These are phyloP conservation scores for Frankliniella intonsa DNA, from an alignment of 2,888 invertebrate species.

Conservation along the genomic window DNA sequence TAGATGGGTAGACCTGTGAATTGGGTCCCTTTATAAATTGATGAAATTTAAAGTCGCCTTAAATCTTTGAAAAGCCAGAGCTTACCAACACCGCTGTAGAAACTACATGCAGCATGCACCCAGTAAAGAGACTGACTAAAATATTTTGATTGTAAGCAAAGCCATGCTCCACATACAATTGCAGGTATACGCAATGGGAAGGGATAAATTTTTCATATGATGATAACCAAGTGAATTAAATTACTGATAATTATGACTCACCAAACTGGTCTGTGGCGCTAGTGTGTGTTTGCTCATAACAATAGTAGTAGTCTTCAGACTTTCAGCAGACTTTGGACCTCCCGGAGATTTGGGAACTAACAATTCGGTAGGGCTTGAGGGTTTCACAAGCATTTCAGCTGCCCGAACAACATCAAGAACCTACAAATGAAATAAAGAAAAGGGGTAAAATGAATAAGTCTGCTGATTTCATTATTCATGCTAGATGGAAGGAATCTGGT, in stretches of 20 bases:
- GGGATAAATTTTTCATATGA: too few species aligned
- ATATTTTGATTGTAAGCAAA: too few species aligned
- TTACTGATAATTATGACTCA: background rate
- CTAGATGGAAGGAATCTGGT: background rate
- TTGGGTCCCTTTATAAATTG: too few species aligned
- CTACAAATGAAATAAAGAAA: conserved; percentile 46
- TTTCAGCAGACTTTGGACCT: conserved; percentile 53
- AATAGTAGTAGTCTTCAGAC: conserved; percentile 82
- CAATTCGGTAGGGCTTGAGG: conserved; percentile 51
- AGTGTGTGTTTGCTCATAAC: conserved; percentile 92
- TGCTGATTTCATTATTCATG: background rate
- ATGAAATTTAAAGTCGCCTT: too few species aligned
- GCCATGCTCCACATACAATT: too few species aligned
- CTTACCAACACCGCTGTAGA: too few species aligned
- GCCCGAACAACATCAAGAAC: conserved; percentile 86
- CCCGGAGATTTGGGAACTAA: conserved; percentile 70
- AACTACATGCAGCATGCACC: too few species aligned
- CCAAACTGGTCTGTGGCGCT: conserved; percentile 61
- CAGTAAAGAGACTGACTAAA: too few species aligned
- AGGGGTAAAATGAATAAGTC: background rate
- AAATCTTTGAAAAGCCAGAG: too few species aligned
- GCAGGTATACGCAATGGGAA: too few species aligned
- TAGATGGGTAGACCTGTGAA: too few species aligned
- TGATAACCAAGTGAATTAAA: background rate
- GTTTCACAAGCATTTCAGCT: conserved; percentile 71